Evolutionary conservation across 2,797 vertebrate genomes (phyloP).

Genomic region (Alca torda): DNA sequence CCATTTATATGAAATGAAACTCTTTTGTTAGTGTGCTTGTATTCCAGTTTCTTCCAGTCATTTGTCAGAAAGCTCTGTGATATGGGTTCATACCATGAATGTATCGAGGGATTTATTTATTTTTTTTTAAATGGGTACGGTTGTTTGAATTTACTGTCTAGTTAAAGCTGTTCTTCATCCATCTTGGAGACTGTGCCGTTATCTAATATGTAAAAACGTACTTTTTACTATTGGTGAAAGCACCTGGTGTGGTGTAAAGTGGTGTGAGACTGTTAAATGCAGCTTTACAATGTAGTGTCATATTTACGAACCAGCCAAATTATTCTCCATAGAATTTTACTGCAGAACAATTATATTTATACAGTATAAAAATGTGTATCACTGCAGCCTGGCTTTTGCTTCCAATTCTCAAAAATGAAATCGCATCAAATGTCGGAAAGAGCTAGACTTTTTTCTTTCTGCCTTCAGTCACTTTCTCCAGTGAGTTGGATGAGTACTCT

Average conservation of each 20-base stretch:
- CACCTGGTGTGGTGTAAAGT: background rate
- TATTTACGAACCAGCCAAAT: background rate
- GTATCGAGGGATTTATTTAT: background rate
- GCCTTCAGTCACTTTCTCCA: constrained; percentile 32
- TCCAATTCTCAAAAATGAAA: constrained; percentile 10
- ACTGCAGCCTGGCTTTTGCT: background rate
- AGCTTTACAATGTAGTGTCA: background rate
- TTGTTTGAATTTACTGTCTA: background rate
- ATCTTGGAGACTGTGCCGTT: background rate
- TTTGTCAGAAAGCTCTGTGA: background rate
- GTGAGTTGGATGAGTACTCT: background rate
- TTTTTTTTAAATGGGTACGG: background rate
- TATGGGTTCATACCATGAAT: background rate
- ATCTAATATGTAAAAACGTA: background rate
- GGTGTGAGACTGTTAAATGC: background rate
- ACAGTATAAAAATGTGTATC: background rate
- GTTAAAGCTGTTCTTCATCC: background rate
- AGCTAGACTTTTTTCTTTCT: background rate
- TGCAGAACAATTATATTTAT: background rate
- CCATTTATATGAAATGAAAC: background rate
- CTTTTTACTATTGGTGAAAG: background rate
- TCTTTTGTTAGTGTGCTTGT: background rate
- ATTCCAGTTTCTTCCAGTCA: background rate
- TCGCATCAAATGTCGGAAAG: background rate
- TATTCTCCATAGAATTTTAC: background rate